Base-by-base conservation (phyloP, 2,797 vertebrate genomes). In the Trachurus trachurus region DNA sequence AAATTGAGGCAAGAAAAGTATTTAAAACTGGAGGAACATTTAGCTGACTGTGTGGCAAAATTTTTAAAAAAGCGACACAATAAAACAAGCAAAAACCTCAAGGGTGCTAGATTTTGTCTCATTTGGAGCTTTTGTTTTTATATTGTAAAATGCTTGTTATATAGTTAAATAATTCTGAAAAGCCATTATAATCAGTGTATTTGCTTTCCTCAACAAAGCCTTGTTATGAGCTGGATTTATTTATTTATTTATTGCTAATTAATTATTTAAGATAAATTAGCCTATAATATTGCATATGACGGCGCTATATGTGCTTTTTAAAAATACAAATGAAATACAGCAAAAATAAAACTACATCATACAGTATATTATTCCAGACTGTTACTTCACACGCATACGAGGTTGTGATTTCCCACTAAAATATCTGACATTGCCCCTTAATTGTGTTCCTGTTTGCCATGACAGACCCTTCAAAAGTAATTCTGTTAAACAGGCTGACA, bases 401-500 rank as follows among this genome's bases (percentile, higher is more conserved):
- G 2, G 10, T 0, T 26, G 29, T 37, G n/a, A 70, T 63, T 26
- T 34, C 17, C 59, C 39, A 5, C 19, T 26, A 64, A 72, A 66
- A 72, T 39, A 56, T 66, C 31, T 26, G 0, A 7, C 42, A 50
- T 59, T 58, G 57, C 60, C 47, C 29, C 15, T 40, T 78, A 52
- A 83, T 66, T 70, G 45, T 85, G 60, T 74, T 57, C 21, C 58
- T 61, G 73, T 84, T 77, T 83, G 57, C 65, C 47, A 70, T 57
- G 56, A 61, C 77, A 83, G 72, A 62, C 72, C 84, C 52, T 80
- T 84, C 80, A 85, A 71, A 79, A 53, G 62, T 88, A 59, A 87
- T 80, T 78, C 71, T 68, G 72, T 74, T 81, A 78, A 89, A 68
- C 83, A 82, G 63, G 54, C 71, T 83, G 83, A 89, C 81, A 87